Evolutionary conservation across 2,113 vertebrate genomes (phyloP).

Genomic region (Gyps fulvus): DNA sequence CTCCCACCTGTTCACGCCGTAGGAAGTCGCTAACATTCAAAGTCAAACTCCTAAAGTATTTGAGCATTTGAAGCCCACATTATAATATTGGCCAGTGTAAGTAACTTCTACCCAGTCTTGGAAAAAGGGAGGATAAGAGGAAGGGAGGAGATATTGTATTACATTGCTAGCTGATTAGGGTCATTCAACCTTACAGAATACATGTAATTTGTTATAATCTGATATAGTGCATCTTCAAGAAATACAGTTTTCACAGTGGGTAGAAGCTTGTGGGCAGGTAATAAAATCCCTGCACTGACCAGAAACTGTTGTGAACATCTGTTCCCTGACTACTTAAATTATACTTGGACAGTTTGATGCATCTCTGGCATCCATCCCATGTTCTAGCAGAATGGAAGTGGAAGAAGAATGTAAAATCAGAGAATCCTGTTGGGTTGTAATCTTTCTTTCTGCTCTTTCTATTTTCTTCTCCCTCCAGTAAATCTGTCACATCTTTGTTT

Average conservation of each 20-base stretch:
- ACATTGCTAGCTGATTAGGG: background rate
- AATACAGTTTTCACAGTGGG: constrained; percentile 37
- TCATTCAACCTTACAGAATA: background rate
- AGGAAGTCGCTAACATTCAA: constrained; percentile 7
- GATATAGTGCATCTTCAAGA: constrained; percentile 21
- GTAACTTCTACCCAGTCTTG: background rate
- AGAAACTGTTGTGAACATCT: constrained; percentile 63
- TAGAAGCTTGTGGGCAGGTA: constrained; percentile 39
- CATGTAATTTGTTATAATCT: background rate
- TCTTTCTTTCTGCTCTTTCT: constrained; percentile 17
- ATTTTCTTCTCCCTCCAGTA: background rate
- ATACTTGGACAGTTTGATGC: constrained; percentile 48
- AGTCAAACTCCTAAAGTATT: constrained; percentile 29
- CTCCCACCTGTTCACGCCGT: constrained; percentile 14
- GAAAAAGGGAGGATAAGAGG: background rate
- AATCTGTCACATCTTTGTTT: constrained; percentile 32
- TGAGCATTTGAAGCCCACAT: background rate
- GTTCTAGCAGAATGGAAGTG: background rate
- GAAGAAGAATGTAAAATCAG: constrained; percentile 37
- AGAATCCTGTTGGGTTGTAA: constrained; percentile 12
- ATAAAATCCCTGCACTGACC: constrained; percentile 54
- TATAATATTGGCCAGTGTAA: background rate
- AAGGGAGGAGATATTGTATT: background rate
- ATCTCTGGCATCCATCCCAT: constrained; percentile 53
- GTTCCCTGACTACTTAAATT: constrained; percentile 64